Evolutionary conservation across 92 coral and sea anemone species (phyloP).

Genomic region (Siderastrea radians): DNA sequence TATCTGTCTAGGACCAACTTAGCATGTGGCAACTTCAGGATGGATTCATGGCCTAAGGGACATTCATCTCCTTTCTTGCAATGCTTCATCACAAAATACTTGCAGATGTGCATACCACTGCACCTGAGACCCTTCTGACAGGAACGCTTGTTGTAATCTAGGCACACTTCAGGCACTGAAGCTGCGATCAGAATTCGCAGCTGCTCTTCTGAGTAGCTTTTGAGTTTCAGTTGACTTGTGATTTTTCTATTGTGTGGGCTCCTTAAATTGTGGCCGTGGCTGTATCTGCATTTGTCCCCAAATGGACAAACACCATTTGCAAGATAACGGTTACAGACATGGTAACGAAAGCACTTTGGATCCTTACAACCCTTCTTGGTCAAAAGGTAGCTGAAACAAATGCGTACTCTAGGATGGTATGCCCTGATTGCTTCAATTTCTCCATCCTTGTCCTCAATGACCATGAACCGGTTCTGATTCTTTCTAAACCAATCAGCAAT

Average conservation of each 20-base stretch:
- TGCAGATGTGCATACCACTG: conserved; percentile 79
- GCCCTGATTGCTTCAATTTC: conserved; percentile 74
- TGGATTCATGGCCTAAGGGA: conserved; percentile 65
- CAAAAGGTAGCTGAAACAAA: conserved; percentile 70
- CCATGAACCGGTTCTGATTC: conserved; percentile 55
- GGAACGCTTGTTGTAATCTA: conserved; percentile 62
- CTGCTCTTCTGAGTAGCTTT: conserved; percentile 64
- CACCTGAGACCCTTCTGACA: conserved; percentile 58
- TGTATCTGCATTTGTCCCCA: conserved; percentile 61
- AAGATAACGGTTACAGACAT: conserved; percentile 71
- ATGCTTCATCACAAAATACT: conserved; percentile 60
- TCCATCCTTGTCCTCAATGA: conserved; percentile 62
- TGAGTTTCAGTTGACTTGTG: conserved; percentile 52
- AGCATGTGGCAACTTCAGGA: conserved; percentile 49
- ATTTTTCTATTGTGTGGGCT: conserved; percentile 58
- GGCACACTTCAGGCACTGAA: conserved; percentile 82
- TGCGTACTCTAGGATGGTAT: conserved; percentile 47
- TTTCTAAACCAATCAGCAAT: conserved; percentile 72
- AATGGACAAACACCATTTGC: conserved; percentile 71
- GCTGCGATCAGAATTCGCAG: conserved; percentile 62
- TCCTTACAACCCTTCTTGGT: conserved; percentile 60
- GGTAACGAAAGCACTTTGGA: conserved; percentile 72
- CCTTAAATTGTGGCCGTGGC: conserved; percentile 57
- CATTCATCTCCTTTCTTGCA: conserved; percentile 65
- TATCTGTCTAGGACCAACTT: conserved; percentile 63